Conservation (phyloP, 2,113 vertebrate genomes). For the Bujurquina vittata region DNA sequence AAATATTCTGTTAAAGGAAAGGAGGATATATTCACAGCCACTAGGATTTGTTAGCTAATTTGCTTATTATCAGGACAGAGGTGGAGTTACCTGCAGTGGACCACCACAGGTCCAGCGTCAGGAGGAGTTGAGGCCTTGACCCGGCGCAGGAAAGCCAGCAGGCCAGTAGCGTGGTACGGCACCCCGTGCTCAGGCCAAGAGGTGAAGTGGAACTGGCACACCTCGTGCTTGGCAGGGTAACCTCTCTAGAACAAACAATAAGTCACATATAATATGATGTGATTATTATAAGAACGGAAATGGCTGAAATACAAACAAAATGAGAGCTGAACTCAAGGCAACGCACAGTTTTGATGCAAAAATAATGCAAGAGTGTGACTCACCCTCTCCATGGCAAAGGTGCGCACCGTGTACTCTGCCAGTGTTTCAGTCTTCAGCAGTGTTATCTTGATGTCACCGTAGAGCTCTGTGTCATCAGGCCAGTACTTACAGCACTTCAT, state of each 20-base stretch:
- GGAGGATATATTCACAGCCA: neutral
- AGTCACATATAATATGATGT: neutral
- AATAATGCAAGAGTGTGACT: conserved; percentile 33
- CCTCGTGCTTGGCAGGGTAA: conserved; percentile 92
- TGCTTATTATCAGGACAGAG: neutral
- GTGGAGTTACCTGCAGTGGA: conserved; percentile 92
- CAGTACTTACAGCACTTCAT: conserved; percentile 97
- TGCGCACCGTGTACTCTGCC: conserved; percentile 92
- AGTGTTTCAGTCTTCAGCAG: conserved; percentile 90
- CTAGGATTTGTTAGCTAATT: neutral
- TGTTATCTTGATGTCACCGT: conserved; percentile 96
- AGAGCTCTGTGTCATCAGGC: conserved; percentile 94
- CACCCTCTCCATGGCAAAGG: conserved; percentile 94
- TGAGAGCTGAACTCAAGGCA: neutral
- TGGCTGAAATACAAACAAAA: neutral
- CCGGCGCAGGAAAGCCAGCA: conserved; percentile 93
- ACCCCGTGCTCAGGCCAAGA: conserved; percentile 96
- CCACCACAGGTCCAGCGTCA: conserved; percentile 90
- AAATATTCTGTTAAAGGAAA: neutral
- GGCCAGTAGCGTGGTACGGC: conserved; percentile 91
- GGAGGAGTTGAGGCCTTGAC: conserved; percentile 93
- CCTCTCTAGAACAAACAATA: conserved; percentile 81
- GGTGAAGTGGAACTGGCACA: conserved; percentile 96
- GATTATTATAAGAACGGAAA: neutral
- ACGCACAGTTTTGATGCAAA: neutral